Conservation (phyloP, 2,888 invertebrate species). For the Galerucella pusilla region DNA sequence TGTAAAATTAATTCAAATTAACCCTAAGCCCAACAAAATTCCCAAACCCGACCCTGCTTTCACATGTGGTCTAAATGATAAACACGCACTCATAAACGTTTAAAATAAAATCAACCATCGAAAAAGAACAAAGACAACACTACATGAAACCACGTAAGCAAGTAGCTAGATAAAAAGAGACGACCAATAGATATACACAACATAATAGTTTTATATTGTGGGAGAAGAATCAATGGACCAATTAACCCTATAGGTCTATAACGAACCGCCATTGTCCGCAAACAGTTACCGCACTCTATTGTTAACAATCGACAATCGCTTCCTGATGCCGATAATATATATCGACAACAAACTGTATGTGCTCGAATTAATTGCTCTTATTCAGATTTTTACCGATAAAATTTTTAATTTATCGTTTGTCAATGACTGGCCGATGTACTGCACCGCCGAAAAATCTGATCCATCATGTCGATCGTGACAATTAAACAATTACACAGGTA, state of each 20-base stretch:
- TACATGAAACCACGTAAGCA: not conserved
- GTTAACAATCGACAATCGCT: slow-evolving; percentile 18
- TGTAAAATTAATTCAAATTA: too few relatives aligned
- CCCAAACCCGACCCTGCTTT: not conserved
- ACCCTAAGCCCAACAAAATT: not conserved
- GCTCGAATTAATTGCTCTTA: slow-evolving; percentile 18
- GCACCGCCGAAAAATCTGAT: slow-evolving; percentile 13
- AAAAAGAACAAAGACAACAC: not conserved
- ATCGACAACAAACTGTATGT: slow-evolving; percentile 1
- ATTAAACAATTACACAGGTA: slow-evolving; percentile 12
- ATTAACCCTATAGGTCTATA: slow-evolving; percentile 45
- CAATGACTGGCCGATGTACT: slow-evolving; percentile 10
- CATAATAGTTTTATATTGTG: slow-evolving; percentile 6
- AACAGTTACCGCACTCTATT: slow-evolving; percentile 39
- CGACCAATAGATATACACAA: not conserved
- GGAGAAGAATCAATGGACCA: slow-evolving; percentile 44
- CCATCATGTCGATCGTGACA: slow-evolving; percentile 13
- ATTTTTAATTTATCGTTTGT: slow-evolving; percentile 28
- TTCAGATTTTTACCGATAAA: slow-evolving; percentile 28
- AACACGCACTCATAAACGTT: not conserved
- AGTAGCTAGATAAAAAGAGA: not conserved
- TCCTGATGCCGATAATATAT: slow-evolving; percentile 17
- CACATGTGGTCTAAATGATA: not conserved
- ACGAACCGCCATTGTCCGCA: slow-evolving; percentile 42
- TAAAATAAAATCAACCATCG: not conserved